Conservation (phyloP, 2,113 vertebrate species). For the Calidris pygmaea region DNA sequence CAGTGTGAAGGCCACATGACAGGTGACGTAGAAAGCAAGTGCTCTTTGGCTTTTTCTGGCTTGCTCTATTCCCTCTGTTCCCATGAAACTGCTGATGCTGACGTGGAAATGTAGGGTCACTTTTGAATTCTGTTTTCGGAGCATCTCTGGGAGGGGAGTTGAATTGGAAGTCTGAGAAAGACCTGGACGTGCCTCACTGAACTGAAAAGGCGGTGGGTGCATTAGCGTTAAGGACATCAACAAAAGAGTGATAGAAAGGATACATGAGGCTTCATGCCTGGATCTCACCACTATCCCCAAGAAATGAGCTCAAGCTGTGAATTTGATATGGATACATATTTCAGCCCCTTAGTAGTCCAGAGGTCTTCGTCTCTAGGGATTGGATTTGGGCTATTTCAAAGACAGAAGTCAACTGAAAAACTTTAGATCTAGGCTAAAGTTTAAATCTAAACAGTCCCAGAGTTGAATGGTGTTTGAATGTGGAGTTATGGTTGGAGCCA, state of each 20-base stretch:
- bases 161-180: background rate
- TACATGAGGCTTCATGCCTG: background rate
- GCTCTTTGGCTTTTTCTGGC: background rate
- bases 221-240: background rate
- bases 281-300: background rate
- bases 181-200: background rate
- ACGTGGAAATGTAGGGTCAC: background rate
- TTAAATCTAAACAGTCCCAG: background rate
- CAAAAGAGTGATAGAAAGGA: background rate
- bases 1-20: background rate
- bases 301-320: constrained; percentile 9
- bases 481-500: background rate
- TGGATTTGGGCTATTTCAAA: background rate
- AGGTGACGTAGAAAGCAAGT: background rate
- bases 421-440: background rate
- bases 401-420: background rate
- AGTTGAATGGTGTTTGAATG: background rate
- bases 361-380: background rate
- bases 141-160: fast-evolving
- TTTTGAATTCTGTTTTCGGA: background rate
- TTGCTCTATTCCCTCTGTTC: background rate
- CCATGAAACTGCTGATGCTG: background rate
- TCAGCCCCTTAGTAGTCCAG: background rate
- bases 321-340: background rate
- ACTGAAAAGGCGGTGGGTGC: background rate